phyloP scores from a whole-genome alignment of 2,888 invertebrate genomes.

The Tetranychus truncatus region DNA sequence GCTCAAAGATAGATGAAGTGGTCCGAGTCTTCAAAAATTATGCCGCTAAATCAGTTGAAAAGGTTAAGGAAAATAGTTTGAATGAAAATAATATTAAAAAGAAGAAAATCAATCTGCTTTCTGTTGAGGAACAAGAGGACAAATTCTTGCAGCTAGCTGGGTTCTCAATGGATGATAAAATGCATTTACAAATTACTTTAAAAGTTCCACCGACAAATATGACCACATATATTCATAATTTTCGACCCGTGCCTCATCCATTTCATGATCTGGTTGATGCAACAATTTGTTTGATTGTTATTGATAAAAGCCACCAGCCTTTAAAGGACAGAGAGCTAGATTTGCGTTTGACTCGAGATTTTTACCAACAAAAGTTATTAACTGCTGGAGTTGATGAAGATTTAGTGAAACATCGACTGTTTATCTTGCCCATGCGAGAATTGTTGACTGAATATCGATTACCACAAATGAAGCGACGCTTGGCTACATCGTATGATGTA shows the following conservation, averaged over 20 bases:
- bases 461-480: constrained; percentile 52
- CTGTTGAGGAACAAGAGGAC: neutral
- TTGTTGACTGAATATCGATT: constrained; percentile 59
- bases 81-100: neutral
- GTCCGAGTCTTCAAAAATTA: neutral
- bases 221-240: constrained; percentile 15
- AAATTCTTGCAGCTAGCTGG: neutral
- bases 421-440: constrained; percentile 58
- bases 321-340: constrained; percentile 19
- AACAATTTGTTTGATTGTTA: constrained; percentile 21
- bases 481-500: constrained; percentile 55
- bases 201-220: constrained; percentile 22
- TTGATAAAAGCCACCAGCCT: constrained; percentile 13
- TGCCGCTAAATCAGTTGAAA: neutral
- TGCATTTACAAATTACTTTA: constrained; percentile 23
- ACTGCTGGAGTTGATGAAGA: constrained; percentile 10
- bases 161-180: neutral
- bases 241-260: constrained; percentile 18
- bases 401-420: constrained; percentile 28
- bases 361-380: constrained; percentile 11
- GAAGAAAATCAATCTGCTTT: neutral
- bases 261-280: constrained; percentile 4
- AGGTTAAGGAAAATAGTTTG: neutral
- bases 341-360: constrained; percentile 16
- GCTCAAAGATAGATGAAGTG: neutral